Percentiles rank a stretch among this genome's conserved stretches.
Conservation (phyloP, 2,888 invertebrate genomes). For the Amblyteles armatorius region DNA sequence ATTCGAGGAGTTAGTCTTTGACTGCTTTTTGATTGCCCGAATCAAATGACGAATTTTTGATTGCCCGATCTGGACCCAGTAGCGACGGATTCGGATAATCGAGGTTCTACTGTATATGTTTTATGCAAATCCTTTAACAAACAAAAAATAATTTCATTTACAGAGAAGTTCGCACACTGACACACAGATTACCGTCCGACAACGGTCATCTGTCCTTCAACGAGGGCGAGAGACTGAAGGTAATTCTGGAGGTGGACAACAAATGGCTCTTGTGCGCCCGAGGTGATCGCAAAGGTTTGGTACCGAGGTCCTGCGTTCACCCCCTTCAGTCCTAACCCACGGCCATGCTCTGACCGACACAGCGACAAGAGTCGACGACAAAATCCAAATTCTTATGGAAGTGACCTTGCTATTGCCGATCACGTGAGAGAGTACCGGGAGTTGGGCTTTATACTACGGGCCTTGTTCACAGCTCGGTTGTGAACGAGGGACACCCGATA, state of each 20-base stretch:
- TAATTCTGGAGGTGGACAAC: slow-evolving; percentile 91
- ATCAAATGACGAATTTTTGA: too few relatives aligned
- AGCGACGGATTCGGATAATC: too few relatives aligned
- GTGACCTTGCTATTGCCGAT: slow-evolving; percentile 46
- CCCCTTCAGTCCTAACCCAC: slow-evolving; percentile 81
- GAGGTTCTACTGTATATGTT: background rate
- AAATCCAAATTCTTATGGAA: slow-evolving; percentile 48
- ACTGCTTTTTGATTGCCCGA: too few relatives aligned
- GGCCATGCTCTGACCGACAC: slow-evolving; percentile 51
- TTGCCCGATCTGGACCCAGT: too few relatives aligned
- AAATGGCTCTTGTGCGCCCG: slow-evolving; percentile 91
- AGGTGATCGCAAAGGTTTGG: slow-evolving; percentile 91
- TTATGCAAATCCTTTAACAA: too few relatives aligned
- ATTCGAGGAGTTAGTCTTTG: too few relatives aligned
- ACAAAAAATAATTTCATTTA: slow-evolving; percentile 66
- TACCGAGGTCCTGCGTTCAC: slow-evolving; percentile 89
- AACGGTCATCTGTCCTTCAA: slow-evolving; percentile 92
- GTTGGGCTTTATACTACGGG: slow-evolving; percentile 54
- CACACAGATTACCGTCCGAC: slow-evolving; percentile 91
- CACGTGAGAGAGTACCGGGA: slow-evolving; percentile 50
- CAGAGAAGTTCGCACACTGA: slow-evolving; percentile 90
- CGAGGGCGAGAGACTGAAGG: slow-evolving; percentile 90
- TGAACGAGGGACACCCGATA: slow-evolving; percentile 15
- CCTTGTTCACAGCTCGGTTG: slow-evolving; percentile 40
- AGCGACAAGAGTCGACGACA: slow-evolving; percentile 46